phyloP scores from a whole-genome alignment of 2,113 vertebrate genomes.

The Pristiophorus japonicus region DNA sequence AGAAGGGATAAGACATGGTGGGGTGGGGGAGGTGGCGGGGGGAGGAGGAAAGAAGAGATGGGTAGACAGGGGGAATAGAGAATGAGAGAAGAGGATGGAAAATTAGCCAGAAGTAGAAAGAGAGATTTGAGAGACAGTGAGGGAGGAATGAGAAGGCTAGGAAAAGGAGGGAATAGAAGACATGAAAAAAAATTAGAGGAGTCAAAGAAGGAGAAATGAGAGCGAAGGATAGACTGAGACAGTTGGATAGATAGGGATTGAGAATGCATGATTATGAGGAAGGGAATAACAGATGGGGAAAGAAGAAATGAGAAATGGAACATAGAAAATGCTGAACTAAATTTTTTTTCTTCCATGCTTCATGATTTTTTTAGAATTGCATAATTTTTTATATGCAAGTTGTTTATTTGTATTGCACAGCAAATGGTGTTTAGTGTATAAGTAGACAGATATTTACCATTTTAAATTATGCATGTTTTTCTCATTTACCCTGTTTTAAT shows the following conservation, averaged over 20 bases:
- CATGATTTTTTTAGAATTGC: neutral
- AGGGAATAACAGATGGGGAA: neutral
- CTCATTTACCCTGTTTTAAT: neutral
- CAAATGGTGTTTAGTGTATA: neutral
- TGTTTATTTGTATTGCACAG: neutral
- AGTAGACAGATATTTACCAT: neutral
- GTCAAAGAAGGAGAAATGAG: neutral
- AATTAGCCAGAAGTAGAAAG: neutral
- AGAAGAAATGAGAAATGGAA: neutral
- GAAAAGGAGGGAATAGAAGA: neutral
- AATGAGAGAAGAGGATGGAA: neutral
- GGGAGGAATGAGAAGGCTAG: neutral
- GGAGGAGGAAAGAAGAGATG: neutral
- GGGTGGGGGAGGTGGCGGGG: too few relatives aligned
- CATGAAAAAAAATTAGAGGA: neutral
- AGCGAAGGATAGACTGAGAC: neutral
- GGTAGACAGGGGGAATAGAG: neutral
- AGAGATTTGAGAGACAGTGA: neutral
- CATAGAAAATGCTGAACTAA: neutral
- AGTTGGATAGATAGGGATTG: too few relatives aligned
- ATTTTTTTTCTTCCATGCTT: neutral
- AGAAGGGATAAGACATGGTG: neutral
- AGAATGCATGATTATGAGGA: too few relatives aligned
- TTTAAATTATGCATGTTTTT: conserved; percentile 14
- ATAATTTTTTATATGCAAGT: neutral